Base-by-base conservation (phyloP, 2,888 invertebrate species). In the Micropterix aruncella region DNA sequence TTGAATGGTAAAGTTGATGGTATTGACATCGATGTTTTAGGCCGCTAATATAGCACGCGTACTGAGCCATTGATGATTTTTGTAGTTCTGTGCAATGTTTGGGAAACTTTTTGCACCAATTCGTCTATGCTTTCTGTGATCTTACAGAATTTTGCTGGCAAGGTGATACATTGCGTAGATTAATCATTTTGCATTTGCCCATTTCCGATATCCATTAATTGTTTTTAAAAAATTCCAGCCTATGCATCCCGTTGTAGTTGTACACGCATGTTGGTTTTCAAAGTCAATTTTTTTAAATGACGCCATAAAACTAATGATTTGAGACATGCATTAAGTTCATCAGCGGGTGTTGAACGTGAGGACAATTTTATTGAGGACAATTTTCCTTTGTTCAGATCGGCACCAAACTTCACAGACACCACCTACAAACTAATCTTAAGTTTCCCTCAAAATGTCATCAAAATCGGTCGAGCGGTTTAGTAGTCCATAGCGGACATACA, bases 71-170 rank as follows among this genome's bases (percentile, higher is more conserved):
- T 41, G 46, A 48, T 51, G 49, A 48, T 57, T 51, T 48, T 50
- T 52, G 48, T 52, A 52, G 47, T 56, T 56, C 42, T 44, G 27
- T 43, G 40, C 42, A 47, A 56, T 49, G 47, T 56, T 50, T 48
- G 57, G 55, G 46, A 58, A 60, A 56, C 52, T 38, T 49, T 50
- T n/a, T 54, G 46, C 42, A 56, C 52, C 40, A 55, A 51, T 50
- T 53, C 51, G 37, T 43, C 42, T 48, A 54, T 50, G 41, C 53
- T 51, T 44, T 48, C 43, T 16, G 46, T 44, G 18, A 52, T 46
- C 36, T 46, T 41, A 44, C 49, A 50, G 45, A 52, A 52, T 47
- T 45, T 42, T 19, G 16, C 19, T 40, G 51, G 47, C 14, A 52
- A 51, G 18, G 19, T 50, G 41, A 52, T 47, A 46, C 37, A 50